Evolutionary conservation across 2,113 vertebrate genomes (phyloP).

Genomic region (Hypanus sabinus): DNA sequence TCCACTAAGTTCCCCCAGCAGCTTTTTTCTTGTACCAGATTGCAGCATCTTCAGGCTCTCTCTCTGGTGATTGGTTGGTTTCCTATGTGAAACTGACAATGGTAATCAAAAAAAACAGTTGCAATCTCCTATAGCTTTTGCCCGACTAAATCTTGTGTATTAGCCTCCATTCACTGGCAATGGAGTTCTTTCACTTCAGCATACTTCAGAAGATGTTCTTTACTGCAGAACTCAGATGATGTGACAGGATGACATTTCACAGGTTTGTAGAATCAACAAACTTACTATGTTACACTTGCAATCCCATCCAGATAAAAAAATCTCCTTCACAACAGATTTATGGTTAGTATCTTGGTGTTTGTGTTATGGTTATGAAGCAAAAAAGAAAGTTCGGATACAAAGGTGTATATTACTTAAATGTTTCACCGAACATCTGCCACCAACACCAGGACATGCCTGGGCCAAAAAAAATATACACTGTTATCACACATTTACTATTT

Average conservation of each 20-base stretch:
- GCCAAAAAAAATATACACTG: conserved; percentile 15
- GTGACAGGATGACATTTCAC: background rate
- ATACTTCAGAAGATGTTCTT: background rate
- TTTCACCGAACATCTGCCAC: background rate
- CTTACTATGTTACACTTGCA: background rate
- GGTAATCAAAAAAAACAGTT: background rate
- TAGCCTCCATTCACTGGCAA: background rate
- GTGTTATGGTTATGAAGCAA: conserved; percentile 12
- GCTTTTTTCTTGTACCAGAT: too few relatives aligned
- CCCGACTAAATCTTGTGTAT: background rate
- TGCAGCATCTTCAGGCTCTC: too few relatives aligned
- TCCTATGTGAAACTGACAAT: background rate
- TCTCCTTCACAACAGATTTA: background rate
- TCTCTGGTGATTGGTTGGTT: background rate
- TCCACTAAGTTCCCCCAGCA: too few relatives aligned
- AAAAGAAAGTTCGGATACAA: background rate
- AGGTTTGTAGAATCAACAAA: background rate
- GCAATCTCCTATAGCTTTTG: background rate
- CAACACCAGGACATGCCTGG: background rate
- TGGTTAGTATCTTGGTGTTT: background rate
- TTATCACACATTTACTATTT: background rate
- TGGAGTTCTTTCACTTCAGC: background rate
- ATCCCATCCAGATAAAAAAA: background rate
- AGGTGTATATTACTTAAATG: background rate
- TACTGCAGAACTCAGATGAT: too few relatives aligned